phyloP scores from a whole-genome alignment of 1,140 invertebrate species.

The Amyelois transitella region DNA sequence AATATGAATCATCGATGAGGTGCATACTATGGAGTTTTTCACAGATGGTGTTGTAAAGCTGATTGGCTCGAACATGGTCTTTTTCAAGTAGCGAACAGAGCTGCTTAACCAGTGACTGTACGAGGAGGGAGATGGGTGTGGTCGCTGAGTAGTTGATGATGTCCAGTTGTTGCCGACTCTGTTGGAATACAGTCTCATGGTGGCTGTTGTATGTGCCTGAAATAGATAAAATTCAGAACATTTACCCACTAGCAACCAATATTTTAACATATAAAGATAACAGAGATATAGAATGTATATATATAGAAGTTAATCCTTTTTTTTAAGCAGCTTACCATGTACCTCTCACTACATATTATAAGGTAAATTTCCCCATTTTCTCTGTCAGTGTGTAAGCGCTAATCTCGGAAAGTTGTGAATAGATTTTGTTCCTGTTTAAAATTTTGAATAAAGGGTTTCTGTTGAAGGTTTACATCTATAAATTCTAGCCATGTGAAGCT shows the following conservation, averaged over 20 bases:
- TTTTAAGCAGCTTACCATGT: no score
- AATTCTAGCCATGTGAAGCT: no score
- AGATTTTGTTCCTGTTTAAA: no score
- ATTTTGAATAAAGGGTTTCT: no score
- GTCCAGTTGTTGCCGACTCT: slow-evolving; percentile 54
- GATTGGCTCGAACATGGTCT: slow-evolving; percentile 73
- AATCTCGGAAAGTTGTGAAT: no score
- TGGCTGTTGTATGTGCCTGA: slow-evolving; percentile 43
- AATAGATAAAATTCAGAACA: slow-evolving; percentile 18
- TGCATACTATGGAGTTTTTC: slow-evolving; percentile 78
- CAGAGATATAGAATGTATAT: no score
- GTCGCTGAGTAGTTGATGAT: slow-evolving; percentile 50
- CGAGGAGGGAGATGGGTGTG: slow-evolving; percentile 76
- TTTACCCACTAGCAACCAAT: not conserved
- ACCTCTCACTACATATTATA: no score
- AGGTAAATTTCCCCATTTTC: no score
- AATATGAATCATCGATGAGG: slow-evolving; percentile 80
- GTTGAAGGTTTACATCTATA: no score
- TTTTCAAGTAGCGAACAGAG: slow-evolving; percentile 77
- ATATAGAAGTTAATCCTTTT: no score
- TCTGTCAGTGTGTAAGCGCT: no score
- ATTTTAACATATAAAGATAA: not conserved
- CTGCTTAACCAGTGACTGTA: slow-evolving; percentile 79
- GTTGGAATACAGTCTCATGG: slow-evolving; percentile 46
- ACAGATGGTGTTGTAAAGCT: slow-evolving; percentile 79